These are phyloP conservation scores for Pseudopipra pipra DNA, from an alignment of 2,113 vertebrate species.

Conservation along the genomic window DNA sequence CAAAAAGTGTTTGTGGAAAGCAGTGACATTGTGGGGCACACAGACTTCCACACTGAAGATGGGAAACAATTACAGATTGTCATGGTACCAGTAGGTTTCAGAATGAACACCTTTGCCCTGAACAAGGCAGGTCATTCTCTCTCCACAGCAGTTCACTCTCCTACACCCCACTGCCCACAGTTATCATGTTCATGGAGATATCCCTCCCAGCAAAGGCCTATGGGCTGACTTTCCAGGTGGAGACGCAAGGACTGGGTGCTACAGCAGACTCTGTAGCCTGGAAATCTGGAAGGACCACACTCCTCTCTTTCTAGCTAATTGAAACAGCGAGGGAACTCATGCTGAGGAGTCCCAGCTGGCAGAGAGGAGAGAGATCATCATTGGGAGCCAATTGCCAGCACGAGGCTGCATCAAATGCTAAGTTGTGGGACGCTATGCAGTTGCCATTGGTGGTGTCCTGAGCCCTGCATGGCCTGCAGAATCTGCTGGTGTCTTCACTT, in stretches of 20 bases:
- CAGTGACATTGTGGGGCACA: background rate
- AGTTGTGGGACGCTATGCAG: background rate
- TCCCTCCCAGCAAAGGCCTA: background rate
- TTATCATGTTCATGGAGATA: background rate
- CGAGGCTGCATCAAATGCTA: background rate
- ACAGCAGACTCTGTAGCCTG: background rate
- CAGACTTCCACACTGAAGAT: background rate
- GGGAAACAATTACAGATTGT: background rate
- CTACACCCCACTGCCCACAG: background rate
- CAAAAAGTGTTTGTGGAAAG: background rate
- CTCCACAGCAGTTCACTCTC: background rate
- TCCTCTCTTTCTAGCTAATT: background rate
- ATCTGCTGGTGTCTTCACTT: background rate
- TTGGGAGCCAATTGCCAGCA: rapidly evolving
- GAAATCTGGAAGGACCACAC: background rate
- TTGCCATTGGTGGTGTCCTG: rapidly evolving
- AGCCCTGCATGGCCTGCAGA: background rate
- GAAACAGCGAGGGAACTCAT: rapidly evolving
- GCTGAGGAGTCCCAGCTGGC: background rate
- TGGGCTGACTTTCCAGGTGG: background rate
- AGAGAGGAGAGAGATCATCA: background rate
- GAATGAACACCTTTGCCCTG: background rate
- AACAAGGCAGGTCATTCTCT: background rate
- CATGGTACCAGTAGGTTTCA: background rate
- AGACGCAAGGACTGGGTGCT: background rate